Conservation (phyloP, 1,140 invertebrate species). For the Bombus sylvicola region DNA sequence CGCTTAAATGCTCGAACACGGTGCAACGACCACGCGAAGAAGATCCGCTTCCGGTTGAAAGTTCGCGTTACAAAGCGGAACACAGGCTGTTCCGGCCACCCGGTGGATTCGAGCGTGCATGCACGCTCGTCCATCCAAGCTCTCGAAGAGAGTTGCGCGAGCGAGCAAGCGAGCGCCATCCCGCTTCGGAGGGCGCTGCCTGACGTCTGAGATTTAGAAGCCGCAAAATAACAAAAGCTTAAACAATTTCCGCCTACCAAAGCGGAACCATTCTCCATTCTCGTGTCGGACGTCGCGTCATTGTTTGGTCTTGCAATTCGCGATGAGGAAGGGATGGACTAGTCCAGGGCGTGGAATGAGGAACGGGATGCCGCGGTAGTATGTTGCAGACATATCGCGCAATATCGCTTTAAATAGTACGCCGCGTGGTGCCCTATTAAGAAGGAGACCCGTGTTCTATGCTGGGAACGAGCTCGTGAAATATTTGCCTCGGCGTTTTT, state of each 20-base stretch:
- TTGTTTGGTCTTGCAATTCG: conserved; percentile 58
- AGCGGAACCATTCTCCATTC: conserved; percentile 66
- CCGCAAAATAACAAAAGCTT: conserved; percentile 78
- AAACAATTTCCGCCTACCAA: conserved; percentile 76
- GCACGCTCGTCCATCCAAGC: not conserved
- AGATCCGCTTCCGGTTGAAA: conserved; percentile 19
- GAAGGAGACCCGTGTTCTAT: not conserved
- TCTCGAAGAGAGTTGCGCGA: not conserved
- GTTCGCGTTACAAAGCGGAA: conserved; percentile 31
- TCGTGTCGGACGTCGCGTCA: conserved; percentile 63
- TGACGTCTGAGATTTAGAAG: conserved; percentile 77
- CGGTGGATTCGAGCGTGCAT: not conserved
- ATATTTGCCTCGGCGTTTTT: conserved; percentile 31
- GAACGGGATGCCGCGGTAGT: conserved; percentile 61
- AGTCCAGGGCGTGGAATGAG: not conserved
- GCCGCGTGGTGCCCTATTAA: conserved; percentile 47
- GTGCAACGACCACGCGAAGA: conserved; percentile 23
- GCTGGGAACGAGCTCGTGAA: conserved; percentile 32
- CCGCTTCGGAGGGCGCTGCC: conserved; percentile 25
- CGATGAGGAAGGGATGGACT: not conserved
- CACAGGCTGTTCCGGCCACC: not conserved
- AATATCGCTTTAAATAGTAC: conserved; percentile 74
- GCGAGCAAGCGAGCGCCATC: not conserved
- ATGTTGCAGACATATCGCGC: conserved; percentile 63
- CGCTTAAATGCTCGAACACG: not conserved